Evolutionary conservation across 2,797 vertebrate genomes (phyloP), one percentile per base, ranked within the genome.

Genomic region (Alcedo quadribrachys): DNA sequence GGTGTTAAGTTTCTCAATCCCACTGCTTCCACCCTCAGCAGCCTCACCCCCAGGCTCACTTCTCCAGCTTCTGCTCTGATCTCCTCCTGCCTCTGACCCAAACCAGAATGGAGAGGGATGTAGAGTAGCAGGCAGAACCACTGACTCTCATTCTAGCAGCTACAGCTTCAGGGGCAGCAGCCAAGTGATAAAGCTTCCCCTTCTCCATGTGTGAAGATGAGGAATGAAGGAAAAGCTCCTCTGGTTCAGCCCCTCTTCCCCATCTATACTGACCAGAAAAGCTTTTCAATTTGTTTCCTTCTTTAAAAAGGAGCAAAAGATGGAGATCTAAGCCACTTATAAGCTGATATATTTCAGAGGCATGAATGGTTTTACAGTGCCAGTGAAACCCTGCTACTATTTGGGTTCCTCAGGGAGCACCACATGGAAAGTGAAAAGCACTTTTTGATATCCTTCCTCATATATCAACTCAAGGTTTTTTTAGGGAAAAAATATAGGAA

Each of bases 81-180:
- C 19, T 61, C 14, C 24, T 63, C n/a, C 35, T 77, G 79, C 20
- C 61, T 67, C 20, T 70, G 45, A 22, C 12, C 19, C 69, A 65
- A 77, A 63, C 18, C 13, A 1, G 0, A 73, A 33, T 2, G 19
- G 48, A 40, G 8, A 81, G 3, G 11, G 24, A 48, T 0, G 1
- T 5, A 60, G 14, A 57, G 32, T 30, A 1, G 1, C 42, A 74
- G 33, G 22, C 15, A 37, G 48, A 22, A 57, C 12, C 33, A 35
- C 51, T 6, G 10, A 37, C 4, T 30, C 28, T 83, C 24, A n/a
- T 58, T 66, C 35, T 45, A 43, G 21, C 15, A 75, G 42, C 22
- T 81, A 24, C 12, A 57, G 19, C 25, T 88, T 53, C 32, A 69
- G 51, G 20, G 54, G 33, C 58, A 94, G 37, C 62, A 74, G 15